These are phyloP conservation scores for Acanthisitta chloris DNA, from an alignment of 2,113 vertebrate species.

Conservation along the genomic window DNA sequence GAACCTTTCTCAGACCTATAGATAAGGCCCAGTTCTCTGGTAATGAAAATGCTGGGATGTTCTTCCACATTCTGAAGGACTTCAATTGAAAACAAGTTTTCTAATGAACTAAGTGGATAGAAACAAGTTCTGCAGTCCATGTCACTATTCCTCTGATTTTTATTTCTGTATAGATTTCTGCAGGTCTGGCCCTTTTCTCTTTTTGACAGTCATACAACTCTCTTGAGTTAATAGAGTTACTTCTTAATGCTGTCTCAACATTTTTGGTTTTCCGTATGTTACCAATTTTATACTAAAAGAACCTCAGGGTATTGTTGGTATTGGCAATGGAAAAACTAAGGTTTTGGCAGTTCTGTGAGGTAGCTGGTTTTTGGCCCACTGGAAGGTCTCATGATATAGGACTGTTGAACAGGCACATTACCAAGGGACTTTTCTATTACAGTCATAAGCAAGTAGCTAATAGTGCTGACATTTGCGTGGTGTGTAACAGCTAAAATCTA, in stretches of 20 bases:
- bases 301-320: not conserved
- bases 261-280: not conserved
- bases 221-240: not conserved
- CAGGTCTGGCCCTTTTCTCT: not conserved
- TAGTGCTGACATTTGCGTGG: not conserved
- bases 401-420: not conserved
- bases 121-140: not conserved
- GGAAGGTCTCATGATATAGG: not conserved
- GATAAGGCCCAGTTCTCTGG: not conserved
- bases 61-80: not conserved
- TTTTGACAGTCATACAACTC: not conserved
- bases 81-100: not conserved
- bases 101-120: not conserved
- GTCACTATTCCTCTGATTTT: not conserved
- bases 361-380: not conserved
- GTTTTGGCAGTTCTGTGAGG: constrained; percentile 18
- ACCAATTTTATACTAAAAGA: not conserved
- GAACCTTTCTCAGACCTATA: not conserved
- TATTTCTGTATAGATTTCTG: not conserved
- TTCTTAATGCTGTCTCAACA: not conserved
- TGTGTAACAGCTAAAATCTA: not conserved
- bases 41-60: not conserved
- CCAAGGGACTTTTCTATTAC: not conserved
- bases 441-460: not conserved
- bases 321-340: constrained; percentile 7